Conservation (phyloP, 2,888 invertebrate species). For the Flexamia atlantica region DNA sequence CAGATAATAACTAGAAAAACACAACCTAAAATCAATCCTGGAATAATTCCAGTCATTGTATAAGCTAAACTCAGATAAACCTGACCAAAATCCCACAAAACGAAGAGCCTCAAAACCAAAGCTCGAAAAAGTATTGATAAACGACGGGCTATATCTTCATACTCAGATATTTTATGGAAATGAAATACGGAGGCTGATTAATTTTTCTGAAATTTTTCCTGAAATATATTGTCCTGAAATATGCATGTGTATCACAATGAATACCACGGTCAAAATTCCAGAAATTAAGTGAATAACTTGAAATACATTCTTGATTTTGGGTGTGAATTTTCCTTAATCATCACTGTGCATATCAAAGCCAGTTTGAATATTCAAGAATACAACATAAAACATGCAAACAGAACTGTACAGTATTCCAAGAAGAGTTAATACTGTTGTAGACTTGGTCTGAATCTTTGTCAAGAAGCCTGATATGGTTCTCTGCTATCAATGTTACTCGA, state of each 20-base stretch:
- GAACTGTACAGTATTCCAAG: not conserved
- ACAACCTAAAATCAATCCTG: not conserved
- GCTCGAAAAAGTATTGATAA: not conserved
- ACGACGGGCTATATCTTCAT: not conserved
- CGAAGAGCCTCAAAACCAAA: not conserved
- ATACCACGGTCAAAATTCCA: not conserved
- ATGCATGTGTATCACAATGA: not conserved
- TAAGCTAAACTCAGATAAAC: not conserved
- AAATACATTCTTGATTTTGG: not conserved
- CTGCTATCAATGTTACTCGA: not conserved
- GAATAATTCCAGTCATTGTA: not conserved
- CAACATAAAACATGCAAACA: not conserved
- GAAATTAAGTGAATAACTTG: not conserved
- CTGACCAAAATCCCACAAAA: not conserved
- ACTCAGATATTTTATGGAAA: not conserved
- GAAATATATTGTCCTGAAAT: not conserved
- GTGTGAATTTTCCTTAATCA: not conserved
- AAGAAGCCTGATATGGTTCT: not conserved
- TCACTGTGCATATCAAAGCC: not conserved
- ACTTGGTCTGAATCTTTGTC: not conserved
- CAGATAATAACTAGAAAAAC: not conserved
- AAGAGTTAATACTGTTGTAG: not conserved
- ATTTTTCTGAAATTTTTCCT: not conserved
- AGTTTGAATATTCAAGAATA: not conserved
- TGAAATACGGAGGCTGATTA: not conserved